phyloP scores from a whole-genome alignment of 2,888 invertebrate species.

The Ophion slaviceki region DNA sequence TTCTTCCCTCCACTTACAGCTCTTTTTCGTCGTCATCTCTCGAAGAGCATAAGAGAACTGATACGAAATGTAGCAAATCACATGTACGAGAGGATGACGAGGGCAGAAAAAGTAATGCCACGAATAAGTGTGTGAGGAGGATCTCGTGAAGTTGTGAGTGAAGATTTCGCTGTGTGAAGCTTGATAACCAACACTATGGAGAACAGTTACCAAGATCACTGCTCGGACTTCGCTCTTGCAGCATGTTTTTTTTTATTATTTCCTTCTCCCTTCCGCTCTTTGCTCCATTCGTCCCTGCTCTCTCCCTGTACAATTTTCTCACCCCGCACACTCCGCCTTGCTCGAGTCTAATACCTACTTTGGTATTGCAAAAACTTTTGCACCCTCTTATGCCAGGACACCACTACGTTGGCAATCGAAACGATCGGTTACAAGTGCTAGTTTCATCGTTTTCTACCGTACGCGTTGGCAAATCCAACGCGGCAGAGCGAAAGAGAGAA shows the following conservation, averaged over 20 bases:
- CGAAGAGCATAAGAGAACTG: constrained; percentile 23
- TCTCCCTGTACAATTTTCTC: constrained; percentile 22
- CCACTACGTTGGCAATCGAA: constrained; percentile 18
- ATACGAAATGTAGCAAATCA: background rate
- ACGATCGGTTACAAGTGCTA: constrained; percentile 32
- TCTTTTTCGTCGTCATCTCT: constrained; percentile 36
- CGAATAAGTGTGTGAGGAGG: constrained; percentile 29
- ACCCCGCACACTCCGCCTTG: constrained; percentile 11
- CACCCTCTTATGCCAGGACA: constrained; percentile 12
- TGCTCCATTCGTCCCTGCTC: background rate
- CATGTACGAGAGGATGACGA: background rate
- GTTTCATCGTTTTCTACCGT: constrained; percentile 31
- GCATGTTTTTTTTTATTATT: background rate
- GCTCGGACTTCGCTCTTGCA: constrained; percentile 34
- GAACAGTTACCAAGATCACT: constrained; percentile 40
- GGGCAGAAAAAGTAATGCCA: background rate
- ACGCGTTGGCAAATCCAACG: background rate
- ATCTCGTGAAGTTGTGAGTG: constrained; percentile 8
- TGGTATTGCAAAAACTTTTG: constrained; percentile 45
- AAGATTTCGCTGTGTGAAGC: constrained; percentile 35
- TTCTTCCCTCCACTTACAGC: background rate
- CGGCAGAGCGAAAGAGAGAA: background rate
- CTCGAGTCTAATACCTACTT: constrained; percentile 52
- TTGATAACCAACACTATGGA: constrained; percentile 40
- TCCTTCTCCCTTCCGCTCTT: background rate